Evolutionary conservation across 2,888 invertebrate species (phyloP), one percentile per base, ranked within the genome.

Genomic region (Chrysolina americana): DNA sequence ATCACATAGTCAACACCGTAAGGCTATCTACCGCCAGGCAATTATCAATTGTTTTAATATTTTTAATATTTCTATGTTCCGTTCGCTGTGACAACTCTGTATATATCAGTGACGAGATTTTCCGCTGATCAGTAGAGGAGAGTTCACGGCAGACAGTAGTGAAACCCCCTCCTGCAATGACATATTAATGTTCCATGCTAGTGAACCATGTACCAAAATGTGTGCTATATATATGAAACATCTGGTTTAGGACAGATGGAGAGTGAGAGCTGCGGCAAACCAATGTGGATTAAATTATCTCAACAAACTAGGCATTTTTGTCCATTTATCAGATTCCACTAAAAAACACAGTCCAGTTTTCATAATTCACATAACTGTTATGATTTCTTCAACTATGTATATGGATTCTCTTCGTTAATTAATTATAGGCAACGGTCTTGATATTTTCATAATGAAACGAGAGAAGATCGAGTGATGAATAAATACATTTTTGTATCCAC

Each of bases 401-500:
- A 15, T 59, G 59, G 4, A 36, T 59, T 36, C 36, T n/a, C 23
- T 36, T 28, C 36, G 59, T 28, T 9, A 28, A 28, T 59, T 23
- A 59, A 59, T 59, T 59, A 59, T 21, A 11, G 21, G 23, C 59
- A 28, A 28, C 59, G 36, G 36, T 28, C 28, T 6, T 59, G 11
- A 59, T 28, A 59, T 59, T 15, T 59, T 28, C 59, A 59, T 59
- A 28, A 28, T 59, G 15, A 59, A 59, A 9, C 36, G 64, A 72
- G 66, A 72, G 63, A 56, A 71, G 56, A 66, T 63, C 68, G 41
- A 65, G 48, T 50, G 65, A 65, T 59, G 59, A 28, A 73, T 69
- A 64, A 44, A 69, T 53, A 53, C 53, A 53, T 74, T 64, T 74
- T 74, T 62, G 69, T 74, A 66, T 65, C 70, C 41, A 66, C 47